A percentile compares a stretch with the other conserved stretches of the same genome.
Conservation (phyloP, 1,140 invertebrate species). For the Rhopalosiphum maidis region DNA sequence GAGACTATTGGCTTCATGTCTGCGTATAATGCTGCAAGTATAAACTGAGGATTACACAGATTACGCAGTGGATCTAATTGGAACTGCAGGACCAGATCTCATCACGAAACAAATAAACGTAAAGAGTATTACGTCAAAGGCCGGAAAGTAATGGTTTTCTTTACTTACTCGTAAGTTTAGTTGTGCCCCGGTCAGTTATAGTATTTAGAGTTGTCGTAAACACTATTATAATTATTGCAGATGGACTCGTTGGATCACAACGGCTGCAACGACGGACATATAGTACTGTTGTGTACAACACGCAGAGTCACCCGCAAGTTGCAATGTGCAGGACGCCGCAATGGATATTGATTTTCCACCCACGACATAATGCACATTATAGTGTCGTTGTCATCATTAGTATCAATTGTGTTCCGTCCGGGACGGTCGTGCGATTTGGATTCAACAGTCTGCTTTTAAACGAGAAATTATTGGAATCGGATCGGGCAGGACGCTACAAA, state of each 20-base stretch:
- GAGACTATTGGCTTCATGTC: neutral
- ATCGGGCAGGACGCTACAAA: neutral
- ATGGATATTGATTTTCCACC: conserved; percentile 12
- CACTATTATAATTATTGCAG: neutral
- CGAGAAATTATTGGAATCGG: conserved; percentile 13
- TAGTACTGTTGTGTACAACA: too few species aligned
- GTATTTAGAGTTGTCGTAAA: neutral
- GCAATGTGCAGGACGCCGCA: neutral
- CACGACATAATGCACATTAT: neutral
- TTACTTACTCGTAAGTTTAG: neutral
- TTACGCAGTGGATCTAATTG: neutral
- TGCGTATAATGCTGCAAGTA: neutral
- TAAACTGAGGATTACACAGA: neutral
- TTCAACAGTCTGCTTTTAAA: conserved; percentile 13
- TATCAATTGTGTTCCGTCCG: neutral
- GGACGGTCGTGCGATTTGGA: neutral
- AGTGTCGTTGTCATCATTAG: conserved; percentile 7
- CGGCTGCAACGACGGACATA: too few species aligned
- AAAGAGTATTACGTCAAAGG: neutral
- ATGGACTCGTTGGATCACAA: neutral
- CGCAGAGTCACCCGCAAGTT: too few species aligned
- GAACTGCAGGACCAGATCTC: neutral
- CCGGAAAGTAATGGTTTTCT: neutral
- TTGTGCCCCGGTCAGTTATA: neutral
- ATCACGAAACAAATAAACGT: neutral